Percentiles rank a stretch among this genome's conserved stretches.
phyloP scores from a whole-genome alignment of 2,113 vertebrate species.

The Blennius ocellaris region DNA sequence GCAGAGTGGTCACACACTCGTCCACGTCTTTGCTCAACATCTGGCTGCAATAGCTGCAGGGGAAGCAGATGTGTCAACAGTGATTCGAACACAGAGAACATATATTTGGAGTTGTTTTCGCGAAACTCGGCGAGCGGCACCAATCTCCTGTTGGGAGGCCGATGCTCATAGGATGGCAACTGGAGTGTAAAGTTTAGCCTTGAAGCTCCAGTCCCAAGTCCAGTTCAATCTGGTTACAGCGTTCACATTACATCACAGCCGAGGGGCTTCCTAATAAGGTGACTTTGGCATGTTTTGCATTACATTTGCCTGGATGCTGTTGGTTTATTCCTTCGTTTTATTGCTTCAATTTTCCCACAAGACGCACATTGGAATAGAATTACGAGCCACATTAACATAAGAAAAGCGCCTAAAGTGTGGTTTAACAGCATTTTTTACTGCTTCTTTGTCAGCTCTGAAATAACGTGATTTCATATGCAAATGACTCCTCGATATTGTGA shows the following conservation, averaged over 20 bases:
- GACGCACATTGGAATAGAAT: too few species aligned
- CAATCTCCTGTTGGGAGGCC: slow-evolving; percentile 81
- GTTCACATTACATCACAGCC: slow-evolving; percentile 86
- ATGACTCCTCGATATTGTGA: background rate
- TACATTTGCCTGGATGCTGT: slow-evolving; percentile 17
- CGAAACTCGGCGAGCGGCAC: slow-evolving; percentile 80
- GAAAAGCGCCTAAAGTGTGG: too few species aligned
- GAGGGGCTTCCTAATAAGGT: slow-evolving; percentile 77
- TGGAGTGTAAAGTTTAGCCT: slow-evolving; percentile 88
- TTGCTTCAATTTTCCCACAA: background rate
- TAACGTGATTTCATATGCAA: background rate
- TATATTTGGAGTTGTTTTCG: slow-evolving; percentile 89
- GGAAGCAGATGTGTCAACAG: background rate
- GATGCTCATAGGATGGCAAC: slow-evolving; percentile 84
- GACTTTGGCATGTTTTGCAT: slow-evolving; percentile 48
- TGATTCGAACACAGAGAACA: background rate
- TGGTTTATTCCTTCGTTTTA: background rate
- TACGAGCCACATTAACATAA: too few species aligned
- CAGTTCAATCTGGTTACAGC: slow-evolving; percentile 90
- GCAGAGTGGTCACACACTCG: slow-evolving; percentile 88
- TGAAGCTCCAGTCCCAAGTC: slow-evolving; percentile 79
- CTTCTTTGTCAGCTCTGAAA: background rate
- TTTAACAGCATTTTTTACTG: too few species aligned
- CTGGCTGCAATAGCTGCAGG: slow-evolving; percentile 93
- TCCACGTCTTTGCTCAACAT: slow-evolving; percentile 97